Evolutionary conservation across 2,888 invertebrate genomes (phyloP), one percentile per base, ranked within the genome.

Genomic region (Thymelicus acteon): DNA sequence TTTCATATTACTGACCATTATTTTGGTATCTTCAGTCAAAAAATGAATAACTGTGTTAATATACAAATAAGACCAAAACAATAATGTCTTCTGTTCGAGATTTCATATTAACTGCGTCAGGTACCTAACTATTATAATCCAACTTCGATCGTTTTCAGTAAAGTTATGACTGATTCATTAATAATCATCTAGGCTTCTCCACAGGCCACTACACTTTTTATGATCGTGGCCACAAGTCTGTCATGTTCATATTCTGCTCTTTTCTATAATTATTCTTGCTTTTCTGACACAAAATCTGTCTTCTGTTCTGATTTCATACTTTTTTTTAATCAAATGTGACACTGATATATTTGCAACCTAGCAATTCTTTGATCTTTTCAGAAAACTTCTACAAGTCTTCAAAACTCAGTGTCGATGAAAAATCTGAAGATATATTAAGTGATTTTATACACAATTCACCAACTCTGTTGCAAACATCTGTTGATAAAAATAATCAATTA

Each of bases 401-500:
- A 15, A 78, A 82, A 52, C 73, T 88, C 52, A 77, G 78, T 52
- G 62, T 89, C 24, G 81, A 85, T 75, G 80, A 78, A 8, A 80
- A 82, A 74, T 81, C 86, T 47, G 88, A 88, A 73, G 86, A 88
- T 72, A 80, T 81, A 7, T 74, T 94, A 40, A 78, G 84, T 67
- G 89, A 92, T 73, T 94, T 94, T 69, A 83, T 93, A 65, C 87
- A 89, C 73, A 89, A 89, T 75, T 80, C 92, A 66, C 90, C 91
- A 78, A 83, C 80, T 71, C 75, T 91, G 60, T 77, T 94, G 62
- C 92, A 92, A 80, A 81, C 81, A 52, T 79, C 75, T 72, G 54
- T 85, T 39, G 72, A 73, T 19, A 75, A 82, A 75, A 81, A 85
- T 66, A 78, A 82, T 73, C 77, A 73, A 61, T 73, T 90, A 66